These are phyloP conservation scores for Molossus alvarezi DNA, from an alignment of 2,797 vertebrate species.

Conservation along the genomic window DNA sequence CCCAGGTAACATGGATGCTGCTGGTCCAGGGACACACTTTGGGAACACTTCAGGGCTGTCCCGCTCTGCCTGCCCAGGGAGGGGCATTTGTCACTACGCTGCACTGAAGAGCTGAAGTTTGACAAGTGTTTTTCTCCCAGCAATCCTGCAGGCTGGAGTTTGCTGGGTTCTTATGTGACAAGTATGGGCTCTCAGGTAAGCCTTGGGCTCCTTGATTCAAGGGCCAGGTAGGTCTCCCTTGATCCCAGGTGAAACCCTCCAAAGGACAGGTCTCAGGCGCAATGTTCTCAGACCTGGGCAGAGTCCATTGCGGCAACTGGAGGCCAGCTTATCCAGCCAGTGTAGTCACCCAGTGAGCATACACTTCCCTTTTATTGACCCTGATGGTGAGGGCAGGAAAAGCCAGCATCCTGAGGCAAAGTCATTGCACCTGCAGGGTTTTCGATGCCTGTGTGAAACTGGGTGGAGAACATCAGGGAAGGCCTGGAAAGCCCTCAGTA, in stretches of 20 bases:
- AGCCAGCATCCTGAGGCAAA: background rate
- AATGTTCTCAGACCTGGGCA: rapidly evolving
- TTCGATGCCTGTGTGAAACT: no score
- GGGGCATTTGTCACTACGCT: rapidly evolving
- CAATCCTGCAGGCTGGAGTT: no score
- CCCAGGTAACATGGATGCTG: background rate
- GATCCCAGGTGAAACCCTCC: background rate
- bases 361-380: rapidly evolving
- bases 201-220: background rate
- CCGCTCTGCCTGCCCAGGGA: rapidly evolving
- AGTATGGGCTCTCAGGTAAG: rapidly evolving
- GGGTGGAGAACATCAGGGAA: background rate
- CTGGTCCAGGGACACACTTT: no score
- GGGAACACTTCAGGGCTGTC: background rate
- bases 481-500: rapidly evolving
- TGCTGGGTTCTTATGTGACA: rapidly evolving
- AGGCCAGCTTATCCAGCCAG: no score
- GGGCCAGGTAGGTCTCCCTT: background rate
- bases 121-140: no score
- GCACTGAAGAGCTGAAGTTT: background rate
- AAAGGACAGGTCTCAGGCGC: background rate
- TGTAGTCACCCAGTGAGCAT: rapidly evolving
- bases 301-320: background rate
- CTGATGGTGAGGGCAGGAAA: no score
- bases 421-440: rapidly evolving